Percentiles rank a stretch among this genome's conserved stretches.
These are phyloP conservation scores for Rhyacichthys aspro DNA, from an alignment of 2,797 vertebrate species.

Conservation along the genomic window DNA sequence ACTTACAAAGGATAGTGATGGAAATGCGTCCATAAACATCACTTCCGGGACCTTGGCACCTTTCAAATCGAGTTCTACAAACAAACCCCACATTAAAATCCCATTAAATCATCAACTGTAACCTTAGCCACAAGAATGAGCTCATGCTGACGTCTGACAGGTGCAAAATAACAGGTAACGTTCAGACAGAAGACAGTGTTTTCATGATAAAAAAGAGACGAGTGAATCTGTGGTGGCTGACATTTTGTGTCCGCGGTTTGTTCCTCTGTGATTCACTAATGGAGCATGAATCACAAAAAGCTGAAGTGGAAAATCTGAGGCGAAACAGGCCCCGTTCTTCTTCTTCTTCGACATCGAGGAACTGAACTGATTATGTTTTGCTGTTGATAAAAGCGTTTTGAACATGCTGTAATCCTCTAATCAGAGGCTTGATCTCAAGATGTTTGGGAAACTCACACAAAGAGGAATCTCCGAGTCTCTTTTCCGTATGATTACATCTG, in stretches of 20 bases:
- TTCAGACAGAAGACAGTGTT: background rate
- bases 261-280: background rate
- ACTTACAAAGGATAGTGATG: no score
- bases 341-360: background rate
- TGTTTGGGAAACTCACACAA: conserved; percentile 11
- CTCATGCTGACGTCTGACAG: background rate
- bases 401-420: conserved; percentile 8
- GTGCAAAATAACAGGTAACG: background rate
- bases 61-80: no score
- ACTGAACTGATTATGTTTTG: background rate
- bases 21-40: no score
- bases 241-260: no score
- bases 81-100: background rate
- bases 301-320: background rate
- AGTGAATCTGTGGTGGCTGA: background rate
- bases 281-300: conserved; percentile 11
- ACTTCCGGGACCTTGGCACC: no score
- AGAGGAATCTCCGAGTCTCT: conserved; percentile 4
- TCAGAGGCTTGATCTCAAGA: conserved; percentile 19
- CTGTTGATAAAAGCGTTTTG: conserved; percentile 1
- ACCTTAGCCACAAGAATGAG: background rate
- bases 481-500: conserved; percentile 15
- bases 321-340: background rate
- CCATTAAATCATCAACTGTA: background rate
- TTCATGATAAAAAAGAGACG: background rate